Evolutionary conservation across 2,888 invertebrate species (phyloP), one percentile per base, ranked within the genome.

Genomic region (Buathra laborator): DNA sequence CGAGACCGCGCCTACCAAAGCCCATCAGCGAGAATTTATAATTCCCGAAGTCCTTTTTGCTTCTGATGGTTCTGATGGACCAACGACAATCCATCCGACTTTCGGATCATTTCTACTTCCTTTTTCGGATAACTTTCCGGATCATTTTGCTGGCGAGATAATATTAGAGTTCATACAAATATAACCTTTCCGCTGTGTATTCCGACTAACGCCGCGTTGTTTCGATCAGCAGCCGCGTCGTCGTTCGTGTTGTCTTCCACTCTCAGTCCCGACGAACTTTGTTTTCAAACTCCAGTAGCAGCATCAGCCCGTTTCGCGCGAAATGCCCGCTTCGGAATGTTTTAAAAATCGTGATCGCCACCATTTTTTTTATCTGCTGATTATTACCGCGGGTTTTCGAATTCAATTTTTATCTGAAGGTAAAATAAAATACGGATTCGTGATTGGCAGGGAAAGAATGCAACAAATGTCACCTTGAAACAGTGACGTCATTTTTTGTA

Each of bases 141-240:
- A 86, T 86, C 86, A 88, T 88, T 76, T 79, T 81, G 83, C 77
- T 75, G 78, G 7, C 83, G 88, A 88, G 88, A 90, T 91, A 90
- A 91, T 91, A 87, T 88, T 89, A 89, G 89, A 90, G 89, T 92
- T 91, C 90, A 91, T 88, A 90, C 90, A 91, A 92, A 92, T 92
- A 91, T 90, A 92, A 90, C 89, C 85, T 86, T 62, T 9, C 81
- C 72, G 83, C 70, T 70, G 80, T 84, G 76, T 76, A 84, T 81
- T 78, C 72, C 64, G 59, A 37, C 44, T 37, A 68, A 74, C 48
- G 46, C 46, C 59, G 19, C 66, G 80, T 48, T 68, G 37, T 48
- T 68, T 66, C 80, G 51, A 44, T 64, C 29, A 43, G 37, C 19
- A 32, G 32, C 12, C 48, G 29, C 62, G 19, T 32, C 62, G 32